These are phyloP conservation scores for Paratrypauchen microcephalus DNA, from an alignment of 2,797 vertebrate genomes.

Conservation along the genomic window DNA sequence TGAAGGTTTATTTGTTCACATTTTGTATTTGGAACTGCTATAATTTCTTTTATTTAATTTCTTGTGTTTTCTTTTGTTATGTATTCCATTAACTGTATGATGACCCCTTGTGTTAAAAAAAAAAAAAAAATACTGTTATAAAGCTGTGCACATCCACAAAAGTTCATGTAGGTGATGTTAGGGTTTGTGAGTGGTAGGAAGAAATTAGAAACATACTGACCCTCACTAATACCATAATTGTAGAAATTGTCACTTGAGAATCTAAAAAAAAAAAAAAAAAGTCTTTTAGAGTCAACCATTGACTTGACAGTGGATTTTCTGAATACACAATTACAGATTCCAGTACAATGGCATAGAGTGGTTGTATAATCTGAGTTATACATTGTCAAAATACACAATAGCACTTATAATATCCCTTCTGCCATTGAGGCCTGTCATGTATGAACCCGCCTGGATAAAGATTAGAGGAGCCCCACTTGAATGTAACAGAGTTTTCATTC, in stretches of 20 bases:
- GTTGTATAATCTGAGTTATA: not conserved
- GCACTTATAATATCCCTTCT: not conserved
- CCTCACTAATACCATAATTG: not conserved
- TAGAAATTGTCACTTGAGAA: not conserved
- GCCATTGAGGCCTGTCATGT: constrained; percentile 20
- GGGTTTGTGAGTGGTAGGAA: too few relatives aligned
- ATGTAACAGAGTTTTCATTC: constrained; percentile 38
- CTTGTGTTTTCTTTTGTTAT: too few relatives aligned
- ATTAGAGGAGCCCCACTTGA: not conserved
- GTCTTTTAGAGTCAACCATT: not conserved
- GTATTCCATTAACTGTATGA: too few relatives aligned
- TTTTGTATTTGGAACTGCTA: too few relatives aligned
- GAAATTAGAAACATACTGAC: too few relatives aligned
- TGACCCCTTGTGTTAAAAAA: too few relatives aligned
- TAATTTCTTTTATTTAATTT: too few relatives aligned
- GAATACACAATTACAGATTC: not conserved
- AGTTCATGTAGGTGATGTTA: too few relatives aligned
- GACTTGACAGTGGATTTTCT: not conserved
- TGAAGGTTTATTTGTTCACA: too few relatives aligned
- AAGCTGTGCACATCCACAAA: too few relatives aligned
- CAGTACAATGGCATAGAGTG: not conserved
- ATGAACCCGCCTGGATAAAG: constrained; percentile 1
- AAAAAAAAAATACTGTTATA: too few relatives aligned
- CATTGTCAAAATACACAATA: not conserved
- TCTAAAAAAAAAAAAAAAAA: not conserved